Conservation (phyloP, 2,113 vertebrate genomes). For the Dinomys branickii region DNA sequence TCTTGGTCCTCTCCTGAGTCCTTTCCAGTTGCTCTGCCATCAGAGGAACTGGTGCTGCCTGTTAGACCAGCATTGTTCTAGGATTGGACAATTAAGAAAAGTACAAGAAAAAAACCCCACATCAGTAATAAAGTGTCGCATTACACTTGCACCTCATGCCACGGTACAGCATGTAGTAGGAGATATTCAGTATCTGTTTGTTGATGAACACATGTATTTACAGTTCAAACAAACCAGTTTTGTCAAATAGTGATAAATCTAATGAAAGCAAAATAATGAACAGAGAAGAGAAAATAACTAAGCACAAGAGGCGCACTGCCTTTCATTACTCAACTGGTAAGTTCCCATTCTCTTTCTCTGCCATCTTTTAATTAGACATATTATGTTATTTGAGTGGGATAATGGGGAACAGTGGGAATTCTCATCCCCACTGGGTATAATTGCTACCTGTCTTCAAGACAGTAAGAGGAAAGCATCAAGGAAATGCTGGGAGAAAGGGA, state of each 20-base stretch:
- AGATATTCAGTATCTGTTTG: background rate
- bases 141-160: background rate
- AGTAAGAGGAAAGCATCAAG: slow-evolving; percentile 40
- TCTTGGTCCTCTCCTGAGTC: background rate
- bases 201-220: slow-evolving; percentile 55
- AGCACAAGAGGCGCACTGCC: slow-evolving; percentile 54
- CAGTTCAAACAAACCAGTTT: slow-evolving; percentile 56
- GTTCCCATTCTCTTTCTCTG: slow-evolving; percentile 74
- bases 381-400: slow-evolving; percentile 78
- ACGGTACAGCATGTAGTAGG: no score
- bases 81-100: background rate
- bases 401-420: slow-evolving; percentile 77
- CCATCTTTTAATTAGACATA: slow-evolving; percentile 81
- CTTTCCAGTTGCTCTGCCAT: background rate
- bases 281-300: slow-evolving; percentile 77
- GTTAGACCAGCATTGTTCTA: background rate
- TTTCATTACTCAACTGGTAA: slow-evolving; percentile 73
- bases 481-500: slow-evolving; percentile 35
- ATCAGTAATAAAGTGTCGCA: background rate
- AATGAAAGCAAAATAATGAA: slow-evolving; percentile 73
- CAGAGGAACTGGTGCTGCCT: background rate
- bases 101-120: background rate
- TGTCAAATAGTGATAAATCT: slow-evolving; percentile 60
- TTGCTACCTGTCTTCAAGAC: slow-evolving; percentile 76
- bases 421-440: slow-evolving; percentile 77